Conservation (phyloP, 2,113 vertebrate genomes). For the Meriones unguiculatus region DNA sequence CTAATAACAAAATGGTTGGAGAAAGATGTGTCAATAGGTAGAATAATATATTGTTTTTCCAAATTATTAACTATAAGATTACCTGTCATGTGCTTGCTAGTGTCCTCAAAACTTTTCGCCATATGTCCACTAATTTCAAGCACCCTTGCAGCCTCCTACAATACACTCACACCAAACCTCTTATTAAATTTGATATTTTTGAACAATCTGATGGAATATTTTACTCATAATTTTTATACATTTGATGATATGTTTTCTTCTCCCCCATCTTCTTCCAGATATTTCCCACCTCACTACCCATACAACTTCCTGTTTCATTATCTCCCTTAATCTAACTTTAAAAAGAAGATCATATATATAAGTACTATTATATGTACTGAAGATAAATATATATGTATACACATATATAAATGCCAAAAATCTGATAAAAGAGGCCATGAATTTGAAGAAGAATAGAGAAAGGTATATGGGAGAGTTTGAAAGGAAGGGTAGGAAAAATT, state of each 20-base stretch:
- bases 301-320: background rate
- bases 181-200: background rate
- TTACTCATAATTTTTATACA: background rate
- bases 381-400: background rate
- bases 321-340: background rate
- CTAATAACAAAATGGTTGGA: background rate
- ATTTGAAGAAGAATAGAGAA: background rate
- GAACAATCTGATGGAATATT: background rate
- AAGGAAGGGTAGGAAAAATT: background rate
- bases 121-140: background rate
- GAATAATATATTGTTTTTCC: conserved; percentile 23
- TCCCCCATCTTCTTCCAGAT: background rate
- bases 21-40: background rate
- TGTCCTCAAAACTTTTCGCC: background rate
- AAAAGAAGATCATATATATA: background rate
- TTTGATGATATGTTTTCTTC: background rate
- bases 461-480: background rate
- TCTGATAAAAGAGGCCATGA: background rate
- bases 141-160: fast-evolving
- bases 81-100: background rate
- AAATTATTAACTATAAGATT: background rate
- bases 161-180: background rate
- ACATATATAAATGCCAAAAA: background rate
- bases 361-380: background rate
- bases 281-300: background rate